A percentile compares a stretch with the other conserved stretches of the same genome.
These are phyloP conservation scores for Aleiodes alternator DNA, from an alignment of 2,888 invertebrate genomes.

Conservation along the genomic window DNA sequence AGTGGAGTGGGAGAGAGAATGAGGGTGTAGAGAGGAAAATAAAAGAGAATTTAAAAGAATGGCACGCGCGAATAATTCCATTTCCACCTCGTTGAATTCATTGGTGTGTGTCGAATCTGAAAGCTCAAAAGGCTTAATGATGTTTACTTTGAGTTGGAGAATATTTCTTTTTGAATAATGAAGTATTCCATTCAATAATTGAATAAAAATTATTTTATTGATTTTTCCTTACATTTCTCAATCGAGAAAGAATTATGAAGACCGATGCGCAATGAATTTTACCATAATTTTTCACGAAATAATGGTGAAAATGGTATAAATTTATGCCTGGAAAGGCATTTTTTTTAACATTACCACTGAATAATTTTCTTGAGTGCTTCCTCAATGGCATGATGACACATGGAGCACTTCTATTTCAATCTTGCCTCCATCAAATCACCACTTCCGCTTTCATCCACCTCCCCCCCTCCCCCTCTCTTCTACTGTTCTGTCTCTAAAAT, in stretches of 20 bases:
- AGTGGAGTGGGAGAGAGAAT: slow-evolving; percentile 43
- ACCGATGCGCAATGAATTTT: background rate
- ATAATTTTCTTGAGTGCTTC: slow-evolving; percentile 31
- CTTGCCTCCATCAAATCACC: slow-evolving; percentile 26
- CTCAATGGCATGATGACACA: slow-evolving; percentile 20
- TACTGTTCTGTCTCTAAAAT: background rate
- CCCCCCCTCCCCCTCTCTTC: background rate
- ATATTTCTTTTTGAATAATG: background rate
- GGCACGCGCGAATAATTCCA: slow-evolving; percentile 21
- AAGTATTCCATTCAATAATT: background rate
- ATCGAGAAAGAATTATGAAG: background rate
- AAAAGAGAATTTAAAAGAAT: background rate
- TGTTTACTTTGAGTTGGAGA: background rate
- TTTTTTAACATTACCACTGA: background rate
- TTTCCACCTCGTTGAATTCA: background rate
- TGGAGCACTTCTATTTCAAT: slow-evolving; percentile 9
- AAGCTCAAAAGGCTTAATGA: background rate
- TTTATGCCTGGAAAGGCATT: background rate
- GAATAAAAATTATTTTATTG: background rate
- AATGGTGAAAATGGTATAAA: background rate
- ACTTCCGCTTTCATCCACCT: slow-evolving; percentile 25
- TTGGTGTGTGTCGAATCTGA: slow-evolving; percentile 7
- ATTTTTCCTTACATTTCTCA: background rate
- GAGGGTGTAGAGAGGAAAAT: slow-evolving; percentile 14
- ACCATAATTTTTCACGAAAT: background rate